phyloP scores from a whole-genome alignment of 2,797 vertebrate species.

The Acanthurus lineatus region DNA sequence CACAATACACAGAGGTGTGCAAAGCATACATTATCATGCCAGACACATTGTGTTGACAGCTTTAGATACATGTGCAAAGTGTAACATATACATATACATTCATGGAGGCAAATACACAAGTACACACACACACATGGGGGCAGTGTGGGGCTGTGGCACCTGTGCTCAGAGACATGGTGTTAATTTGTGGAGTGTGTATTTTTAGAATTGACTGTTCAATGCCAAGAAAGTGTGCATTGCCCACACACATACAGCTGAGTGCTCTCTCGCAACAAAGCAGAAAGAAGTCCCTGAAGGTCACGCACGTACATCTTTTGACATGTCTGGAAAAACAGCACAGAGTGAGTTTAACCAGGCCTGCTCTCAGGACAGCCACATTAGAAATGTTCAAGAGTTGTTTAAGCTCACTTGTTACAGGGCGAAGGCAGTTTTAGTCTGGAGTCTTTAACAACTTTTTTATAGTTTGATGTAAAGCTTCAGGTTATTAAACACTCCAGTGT shows the following conservation, averaged over 20 bases:
- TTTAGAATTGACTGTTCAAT: slow-evolving; percentile 69
- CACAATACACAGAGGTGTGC: slow-evolving; percentile 17
- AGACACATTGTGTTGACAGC: slow-evolving; percentile 18
- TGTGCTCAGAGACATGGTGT: slow-evolving; percentile 68
- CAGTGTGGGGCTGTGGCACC: slow-evolving; percentile 63
- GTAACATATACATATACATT: slow-evolving; percentile 18
- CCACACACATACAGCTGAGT: slow-evolving; percentile 10
- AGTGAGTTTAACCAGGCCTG: neutral
- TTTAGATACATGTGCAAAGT: slow-evolving; percentile 16
- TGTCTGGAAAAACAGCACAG: neutral
- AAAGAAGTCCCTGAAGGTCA: slow-evolving; percentile 19
- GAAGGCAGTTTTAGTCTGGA: neutral
- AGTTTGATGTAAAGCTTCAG: neutral
- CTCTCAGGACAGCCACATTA: neutral
- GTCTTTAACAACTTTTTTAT: neutral
- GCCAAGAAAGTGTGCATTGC: slow-evolving; percentile 51
- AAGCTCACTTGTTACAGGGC: neutral
- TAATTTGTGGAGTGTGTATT: slow-evolving; percentile 79
- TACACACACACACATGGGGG: slow-evolving; percentile 33
- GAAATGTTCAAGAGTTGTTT: neutral
- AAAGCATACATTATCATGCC: slow-evolving; percentile 20
- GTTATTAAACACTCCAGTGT: neutral
- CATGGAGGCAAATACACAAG: slow-evolving; percentile 11
- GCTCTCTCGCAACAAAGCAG: slow-evolving; percentile 24
- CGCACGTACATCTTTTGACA: neutral